Evolutionary conservation across 2,113 vertebrate species (phyloP).

Genomic region (Strigops habroptila): DNA sequence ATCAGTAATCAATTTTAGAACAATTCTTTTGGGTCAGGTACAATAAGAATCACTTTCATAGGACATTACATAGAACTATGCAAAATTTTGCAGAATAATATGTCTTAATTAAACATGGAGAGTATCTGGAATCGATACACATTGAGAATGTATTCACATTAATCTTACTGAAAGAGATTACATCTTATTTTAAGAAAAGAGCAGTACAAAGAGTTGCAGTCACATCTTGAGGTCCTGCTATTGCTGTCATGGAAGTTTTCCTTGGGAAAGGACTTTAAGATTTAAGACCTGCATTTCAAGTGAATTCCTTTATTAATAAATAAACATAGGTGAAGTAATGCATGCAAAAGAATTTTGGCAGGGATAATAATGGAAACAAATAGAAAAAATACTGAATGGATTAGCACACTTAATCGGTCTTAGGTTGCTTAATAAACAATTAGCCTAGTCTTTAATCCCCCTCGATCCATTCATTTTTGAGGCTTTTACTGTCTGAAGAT

Average conservation of each 20-base stretch:
- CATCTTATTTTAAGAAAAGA: slow-evolving; percentile 7
- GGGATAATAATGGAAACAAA: slow-evolving; percentile 13
- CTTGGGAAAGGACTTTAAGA: background rate
- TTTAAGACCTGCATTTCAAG: background rate
- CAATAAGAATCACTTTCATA: background rate
- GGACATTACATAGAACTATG: background rate
- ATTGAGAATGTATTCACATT: background rate
- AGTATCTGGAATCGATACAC: background rate
- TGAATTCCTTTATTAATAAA: background rate
- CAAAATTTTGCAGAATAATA: background rate
- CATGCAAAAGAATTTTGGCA: background rate
- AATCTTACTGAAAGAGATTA: background rate
- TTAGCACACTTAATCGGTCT: slow-evolving; percentile 33
- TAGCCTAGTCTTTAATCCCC: slow-evolving; percentile 44
- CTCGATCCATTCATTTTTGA: background rate
- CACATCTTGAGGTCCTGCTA: background rate
- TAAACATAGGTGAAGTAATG: background rate
- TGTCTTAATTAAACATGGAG: slow-evolving; percentile 19
- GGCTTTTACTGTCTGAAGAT: slow-evolving; percentile 1
- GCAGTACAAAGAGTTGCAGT: background rate
- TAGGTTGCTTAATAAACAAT: slow-evolving; percentile 62
- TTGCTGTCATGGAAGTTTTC: background rate
- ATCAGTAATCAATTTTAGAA: slow-evolving; percentile 2
- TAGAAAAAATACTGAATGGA: slow-evolving; percentile 31
- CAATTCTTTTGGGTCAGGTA: background rate